Evolutionary conservation across 2,797 vertebrate genomes (phyloP), one percentile per base, ranked within the genome.

Genomic region (Chrosomus eos): DNA sequence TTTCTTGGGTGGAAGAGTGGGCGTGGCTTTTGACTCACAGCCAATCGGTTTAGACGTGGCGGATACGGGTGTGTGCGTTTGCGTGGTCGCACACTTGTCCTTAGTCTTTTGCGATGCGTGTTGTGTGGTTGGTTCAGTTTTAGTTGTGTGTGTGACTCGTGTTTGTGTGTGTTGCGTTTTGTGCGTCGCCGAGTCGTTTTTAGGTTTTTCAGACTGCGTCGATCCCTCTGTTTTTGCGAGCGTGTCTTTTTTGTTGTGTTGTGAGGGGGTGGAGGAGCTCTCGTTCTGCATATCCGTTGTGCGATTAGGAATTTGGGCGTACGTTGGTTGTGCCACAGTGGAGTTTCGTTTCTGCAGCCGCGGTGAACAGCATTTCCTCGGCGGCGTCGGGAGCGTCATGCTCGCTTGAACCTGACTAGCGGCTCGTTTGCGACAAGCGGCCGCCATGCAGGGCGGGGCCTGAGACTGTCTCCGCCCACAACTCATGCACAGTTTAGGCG

Each of bases 381-480:
- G 92, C 58, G 92, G 93, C 85, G 90, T 94, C 21, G 94, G 94
- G 87, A 95, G 91, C 58, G 94, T 95, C 91, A 94, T 93, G 87
- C 94, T 95, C 18, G 90, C 90, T 80, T 90, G 91, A 71, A 93
- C 92, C 81, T 92, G 93, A 91, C 86, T 91, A 76, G 88, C 89
- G 3, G 86, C 89, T 87, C 85, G 92, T 87, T 91, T 93, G 62
- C 93, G 93, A 88, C 95, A 96, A 36, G 94, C 91, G 0, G 77
- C 62, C 0, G 94, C 93, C 62, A 92, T 93, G 91, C 94, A 95
- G 21, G 92, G 91, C 9, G 93, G 89, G 43, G 93, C 88, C 88
- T 95, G 94, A 0, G 94, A 93, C 48, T 94, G 92, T 83, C 91
- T 94, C 86, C 94, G 90, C 38, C 94, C 94, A 76, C 95, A 96